phyloP scores from a whole-genome alignment of 2,888 invertebrate species.

The Drosophila aldrichi region DNA sequence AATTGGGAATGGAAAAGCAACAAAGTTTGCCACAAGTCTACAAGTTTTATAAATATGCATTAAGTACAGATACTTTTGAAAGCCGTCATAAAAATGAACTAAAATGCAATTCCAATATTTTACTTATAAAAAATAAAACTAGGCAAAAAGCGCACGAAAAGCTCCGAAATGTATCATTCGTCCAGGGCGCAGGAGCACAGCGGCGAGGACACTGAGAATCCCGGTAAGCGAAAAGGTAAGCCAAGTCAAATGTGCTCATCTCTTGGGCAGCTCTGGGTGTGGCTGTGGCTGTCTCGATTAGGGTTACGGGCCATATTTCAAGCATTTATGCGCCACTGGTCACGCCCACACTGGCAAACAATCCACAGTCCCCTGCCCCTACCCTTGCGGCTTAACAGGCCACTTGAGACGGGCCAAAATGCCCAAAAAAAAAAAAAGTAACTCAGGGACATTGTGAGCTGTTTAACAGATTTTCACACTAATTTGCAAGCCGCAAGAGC shows the following conservation, averaged over 20 bases:
- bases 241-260: slow-evolving; percentile 53
- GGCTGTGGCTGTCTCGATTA: slow-evolving; percentile 62
- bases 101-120: slow-evolving; percentile 62
- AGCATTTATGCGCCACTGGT: slow-evolving; percentile 57
- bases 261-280: slow-evolving; percentile 10
- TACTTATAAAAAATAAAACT: background rate
- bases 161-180: slow-evolving; percentile 84
- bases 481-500: slow-evolving; percentile 63
- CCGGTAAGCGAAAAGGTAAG: slow-evolving; percentile 85
- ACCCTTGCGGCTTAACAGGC: slow-evolving; percentile 63
- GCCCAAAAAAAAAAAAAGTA: slow-evolving; percentile 42
- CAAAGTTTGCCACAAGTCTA: slow-evolving; percentile 51
- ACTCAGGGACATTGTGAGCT: slow-evolving; percentile 48
- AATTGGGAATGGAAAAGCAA: slow-evolving; percentile 61
- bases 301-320: slow-evolving; percentile 77
- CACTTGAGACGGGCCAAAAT: slow-evolving; percentile 76
- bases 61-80: slow-evolving; percentile 39
- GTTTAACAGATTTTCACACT: slow-evolving; percentile 81
- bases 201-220: slow-evolving; percentile 85
- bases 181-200: slow-evolving; percentile 82
- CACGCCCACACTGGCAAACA: slow-evolving; percentile 4
- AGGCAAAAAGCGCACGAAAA: slow-evolving; percentile 84
- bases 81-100: slow-evolving; percentile 27
- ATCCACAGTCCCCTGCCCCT: background rate
- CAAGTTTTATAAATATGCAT: slow-evolving; percentile 68